Base-by-base conservation (phyloP, 2,888 invertebrate genomes). In the Apodemia mormo region DNA sequence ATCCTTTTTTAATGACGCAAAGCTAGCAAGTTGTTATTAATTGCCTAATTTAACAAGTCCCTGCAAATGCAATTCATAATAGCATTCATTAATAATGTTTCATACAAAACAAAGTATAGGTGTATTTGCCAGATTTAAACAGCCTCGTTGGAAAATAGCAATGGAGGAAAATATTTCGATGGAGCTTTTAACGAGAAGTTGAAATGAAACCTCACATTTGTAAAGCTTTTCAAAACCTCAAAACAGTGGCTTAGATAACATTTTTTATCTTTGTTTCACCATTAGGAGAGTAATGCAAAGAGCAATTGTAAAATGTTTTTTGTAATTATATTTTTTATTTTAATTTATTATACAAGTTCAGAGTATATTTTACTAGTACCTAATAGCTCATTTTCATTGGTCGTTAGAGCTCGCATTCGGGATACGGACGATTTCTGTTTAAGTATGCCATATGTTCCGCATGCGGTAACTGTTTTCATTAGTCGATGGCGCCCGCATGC, bases 111-210 rank as follows among this genome's bases (percentile, higher is more conserved):
- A 49, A 49, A 14, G 14, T 49, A 49, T 49, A 49, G 49, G 49
- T 49, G 49, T 49, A 49, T 49, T 49, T 14, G 14, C 49, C 14
- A 49, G 49, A 49, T 49, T 49, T 49, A 14, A 49, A 49, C 49
- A 49, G 49, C 49, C 49, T 14, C 49, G 49, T 49, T 14, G 49
- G 49, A 49, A 49, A 49, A 49, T 49, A 49, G 49, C 49, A 49
- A 49, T 49, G 49, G 49, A 49, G 49, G 49, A 14, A 49, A 49
- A 49, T 49, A 49, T 49, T 49, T 49, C 49, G 49, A 49, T 49
- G 49, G 49, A 49, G 49, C 49, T 49, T 49, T 49, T 49, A 49
- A 49, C 49, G 49, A 49, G 49, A 49, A 49, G 49, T 49, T 49
- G 49, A 49, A 49, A 49, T 49, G 49, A 49, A 49, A 49, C 49